Percentiles rank a stretch among this genome's conserved stretches.
Conservation (phyloP, 2,888 invertebrate species). For the Altica lythri region DNA sequence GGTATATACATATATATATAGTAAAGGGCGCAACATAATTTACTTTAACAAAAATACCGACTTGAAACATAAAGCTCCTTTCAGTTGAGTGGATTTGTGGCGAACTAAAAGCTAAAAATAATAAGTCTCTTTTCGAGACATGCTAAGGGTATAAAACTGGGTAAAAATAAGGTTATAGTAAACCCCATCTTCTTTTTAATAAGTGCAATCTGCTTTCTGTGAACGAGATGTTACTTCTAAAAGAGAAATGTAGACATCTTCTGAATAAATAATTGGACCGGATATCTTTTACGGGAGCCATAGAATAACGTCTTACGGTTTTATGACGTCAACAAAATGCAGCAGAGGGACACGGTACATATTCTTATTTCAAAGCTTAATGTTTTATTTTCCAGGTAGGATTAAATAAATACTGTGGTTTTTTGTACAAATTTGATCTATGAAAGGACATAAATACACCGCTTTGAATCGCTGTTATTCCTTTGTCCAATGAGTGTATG, state of each 20-base stretch:
- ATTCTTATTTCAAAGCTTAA: slow-evolving; percentile 2
- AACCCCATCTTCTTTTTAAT: slow-evolving; percentile 26
- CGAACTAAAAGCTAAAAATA: slow-evolving; percentile 39
- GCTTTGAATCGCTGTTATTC: too few relatives aligned
- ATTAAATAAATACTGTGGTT: neutral
- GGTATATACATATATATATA: too few relatives aligned
- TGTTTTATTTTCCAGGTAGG: neutral
- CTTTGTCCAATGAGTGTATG: too few relatives aligned
- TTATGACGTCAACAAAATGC: slow-evolving; percentile 13
- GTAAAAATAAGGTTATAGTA: slow-evolving; percentile 32
- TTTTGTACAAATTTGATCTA: neutral
- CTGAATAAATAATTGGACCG: slow-evolving; percentile 21
- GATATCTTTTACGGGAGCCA: slow-evolving; percentile 7
- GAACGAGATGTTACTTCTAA: slow-evolving; percentile 22
- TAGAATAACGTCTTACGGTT: slow-evolving; percentile 10
- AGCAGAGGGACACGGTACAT: neutral
- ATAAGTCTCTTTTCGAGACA: slow-evolving; percentile 37
- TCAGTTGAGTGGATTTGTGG: slow-evolving; percentile 33
- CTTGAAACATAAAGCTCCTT: slow-evolving; percentile 35
- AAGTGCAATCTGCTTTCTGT: slow-evolving; percentile 25
- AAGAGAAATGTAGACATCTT: slow-evolving; percentile 20
- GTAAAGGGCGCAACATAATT: slow-evolving; percentile 31
- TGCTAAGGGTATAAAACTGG: slow-evolving; percentile 33
- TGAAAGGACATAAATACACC: too few relatives aligned
- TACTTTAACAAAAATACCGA: slow-evolving; percentile 30